Evolutionary conservation across 2,888 invertebrate species (phyloP), one percentile per base, ranked within the genome.

Genomic region (Eledone cirrhosa): DNA sequence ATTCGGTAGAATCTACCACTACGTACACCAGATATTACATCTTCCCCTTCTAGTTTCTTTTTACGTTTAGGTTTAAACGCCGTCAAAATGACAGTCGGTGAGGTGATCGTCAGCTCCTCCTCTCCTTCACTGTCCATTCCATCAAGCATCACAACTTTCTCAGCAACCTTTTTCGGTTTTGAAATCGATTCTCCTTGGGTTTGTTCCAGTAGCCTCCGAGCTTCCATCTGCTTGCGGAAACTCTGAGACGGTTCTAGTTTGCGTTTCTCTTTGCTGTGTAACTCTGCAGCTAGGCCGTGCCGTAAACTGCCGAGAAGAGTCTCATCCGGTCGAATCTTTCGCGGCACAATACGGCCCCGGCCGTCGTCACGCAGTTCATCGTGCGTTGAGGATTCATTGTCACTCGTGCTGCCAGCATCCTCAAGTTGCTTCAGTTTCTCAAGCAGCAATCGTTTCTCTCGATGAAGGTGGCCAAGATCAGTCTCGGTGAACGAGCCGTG

Each of bases 401-500:
- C 87, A 85, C 88, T 88, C 75, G 85, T 85, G 79, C 85, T 85
- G 24, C 84, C 85, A 69, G 80, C 85, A 65, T 87, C 88, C 72
- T 89, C 89, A 76, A 89, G 82, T 75, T 89, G 86, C 78, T 89
- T 87, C 72, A 91, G 83, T 78, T 90, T 85, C 72, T 89, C 86
- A 33, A 90, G 82, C 47, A 91, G 82, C 47, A 88, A 85, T 53
- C 87, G 86, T 82, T 90, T 90, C 81, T 90, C 87, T 78, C 87
- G 87, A 79, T 90, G 87, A 76, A 90, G 83, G 80, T 88, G 86
- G 69, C 84, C 81, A 75, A 88, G 82, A 74, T 87, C 87, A 16
- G 84, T 83, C 81, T 87, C 88, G 47, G 85, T 84, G 78, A 93
- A 92, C 86, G 93, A 93, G 84, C 93, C 93, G 53, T 93, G 93